Percentiles rank a stretch among this genome's conserved stretches.
Evolutionary conservation across 2,113 vertebrate genomes (phyloP).

Genomic region (Motacilla tschutschensis): DNA sequence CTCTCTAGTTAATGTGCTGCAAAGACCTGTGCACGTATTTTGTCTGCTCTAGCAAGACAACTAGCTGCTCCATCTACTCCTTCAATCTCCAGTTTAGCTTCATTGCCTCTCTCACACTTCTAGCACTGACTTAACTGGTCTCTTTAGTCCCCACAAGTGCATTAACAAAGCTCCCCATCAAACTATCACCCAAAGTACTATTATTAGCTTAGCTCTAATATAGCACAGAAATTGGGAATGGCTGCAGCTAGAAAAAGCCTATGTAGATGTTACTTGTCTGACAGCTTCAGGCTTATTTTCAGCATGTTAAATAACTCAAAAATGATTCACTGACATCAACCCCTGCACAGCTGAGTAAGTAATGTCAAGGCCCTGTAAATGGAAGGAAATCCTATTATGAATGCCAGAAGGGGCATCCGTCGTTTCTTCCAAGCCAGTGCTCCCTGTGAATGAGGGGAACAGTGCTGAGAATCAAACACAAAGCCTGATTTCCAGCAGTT

Average conservation of each 20-base stretch:
- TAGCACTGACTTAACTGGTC: background rate
- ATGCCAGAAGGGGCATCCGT: constrained; percentile 37
- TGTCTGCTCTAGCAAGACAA: background rate
- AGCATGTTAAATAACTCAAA: constrained; percentile 41
- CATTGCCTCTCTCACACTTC: background rate
- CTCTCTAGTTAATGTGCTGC: background rate
- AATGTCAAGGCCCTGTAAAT: constrained; percentile 38
- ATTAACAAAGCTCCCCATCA: constrained; percentile 5
- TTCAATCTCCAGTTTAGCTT: background rate
- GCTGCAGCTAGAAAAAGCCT: constrained; percentile 3
- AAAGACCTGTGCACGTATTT: background rate
- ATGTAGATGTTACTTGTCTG: background rate
- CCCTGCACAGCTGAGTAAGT: constrained; percentile 39
- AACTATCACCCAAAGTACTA: background rate
- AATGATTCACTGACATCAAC: constrained; percentile 35
- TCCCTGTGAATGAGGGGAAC: constrained; percentile 2
- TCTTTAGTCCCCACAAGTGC: background rate
- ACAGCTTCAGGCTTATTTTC: constrained; percentile 37
- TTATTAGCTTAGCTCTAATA: constrained; percentile 33
- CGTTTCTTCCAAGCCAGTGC: constrained; percentile 51
- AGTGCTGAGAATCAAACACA: constrained; percentile 8
- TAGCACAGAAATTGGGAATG: constrained; percentile 7
- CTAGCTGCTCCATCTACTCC: background rate
- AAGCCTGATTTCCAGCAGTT: constrained; percentile 13
- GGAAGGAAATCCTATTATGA: constrained; percentile 53